These are phyloP conservation scores for Myotis brandtii DNA, from an alignment of 2,113 vertebrate species.

Conservation along the genomic window DNA sequence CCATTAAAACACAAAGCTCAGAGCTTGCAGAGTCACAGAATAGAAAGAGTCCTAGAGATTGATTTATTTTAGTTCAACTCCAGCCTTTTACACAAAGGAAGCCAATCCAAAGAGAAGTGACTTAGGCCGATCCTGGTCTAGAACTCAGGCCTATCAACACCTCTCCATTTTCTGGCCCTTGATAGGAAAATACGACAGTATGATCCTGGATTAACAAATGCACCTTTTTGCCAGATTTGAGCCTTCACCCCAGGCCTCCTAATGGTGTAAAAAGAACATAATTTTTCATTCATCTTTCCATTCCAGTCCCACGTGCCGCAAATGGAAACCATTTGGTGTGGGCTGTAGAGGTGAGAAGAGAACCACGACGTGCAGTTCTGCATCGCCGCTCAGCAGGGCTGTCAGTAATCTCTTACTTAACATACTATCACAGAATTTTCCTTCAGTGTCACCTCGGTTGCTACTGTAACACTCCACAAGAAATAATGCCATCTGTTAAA, in stretches of 20 bases:
- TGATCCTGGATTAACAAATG: background rate
- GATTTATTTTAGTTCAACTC: background rate
- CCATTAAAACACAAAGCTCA: background rate
- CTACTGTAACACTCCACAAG: constrained; percentile 87
- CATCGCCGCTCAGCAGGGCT: constrained; percentile 81
- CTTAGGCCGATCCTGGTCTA: background rate
- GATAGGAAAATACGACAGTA: background rate
- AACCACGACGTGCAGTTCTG: constrained; percentile 71
- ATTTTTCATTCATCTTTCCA: constrained; percentile 72
- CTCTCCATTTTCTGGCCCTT: background rate
- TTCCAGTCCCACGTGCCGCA: constrained; percentile 56
- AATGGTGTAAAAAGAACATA: constrained; percentile 10
- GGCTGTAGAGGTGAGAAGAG: constrained; percentile 60
- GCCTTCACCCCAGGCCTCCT: background rate
- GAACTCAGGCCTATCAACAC: background rate
- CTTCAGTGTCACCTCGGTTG: constrained; percentile 86
- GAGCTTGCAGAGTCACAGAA: background rate
- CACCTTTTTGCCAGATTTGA: background rate
- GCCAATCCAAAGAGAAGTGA: background rate
- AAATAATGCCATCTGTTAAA: constrained; percentile 90
- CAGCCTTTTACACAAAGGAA: background rate
- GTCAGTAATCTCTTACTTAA: constrained; percentile 87
- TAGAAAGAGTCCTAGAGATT: background rate
- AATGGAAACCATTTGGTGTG: constrained; percentile 81
- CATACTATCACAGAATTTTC: constrained; percentile 86